These are phyloP conservation scores for Apis dorsata DNA, from an alignment of 1,140 invertebrate species.

Conservation along the genomic window DNA sequence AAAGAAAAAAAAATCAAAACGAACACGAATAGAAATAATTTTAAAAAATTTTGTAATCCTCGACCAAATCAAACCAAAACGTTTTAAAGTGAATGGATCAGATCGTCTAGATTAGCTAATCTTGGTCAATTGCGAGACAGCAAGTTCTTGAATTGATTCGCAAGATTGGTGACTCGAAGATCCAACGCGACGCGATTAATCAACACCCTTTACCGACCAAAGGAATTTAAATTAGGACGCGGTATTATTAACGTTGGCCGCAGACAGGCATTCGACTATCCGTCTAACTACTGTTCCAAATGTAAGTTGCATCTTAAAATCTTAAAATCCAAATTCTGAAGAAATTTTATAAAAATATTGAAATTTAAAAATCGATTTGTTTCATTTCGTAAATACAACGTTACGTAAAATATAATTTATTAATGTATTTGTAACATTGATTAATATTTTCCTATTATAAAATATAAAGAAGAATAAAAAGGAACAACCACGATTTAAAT, in stretches of 20 bases:
- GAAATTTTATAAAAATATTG: not conserved
- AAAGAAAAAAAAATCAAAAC: too few species aligned
- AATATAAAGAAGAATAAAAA: not conserved
- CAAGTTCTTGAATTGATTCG: not conserved
- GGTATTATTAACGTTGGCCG: slow-evolving; percentile 55
- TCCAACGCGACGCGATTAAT: slow-evolving; percentile 39
- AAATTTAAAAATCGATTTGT: not conserved
- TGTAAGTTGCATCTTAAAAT: slow-evolving; percentile 55
- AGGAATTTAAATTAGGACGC: slow-evolving; percentile 62
- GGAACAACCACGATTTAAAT: not conserved
- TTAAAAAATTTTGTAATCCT: too few species aligned
- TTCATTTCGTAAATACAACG: too few species aligned
- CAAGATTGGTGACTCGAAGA: not conserved
- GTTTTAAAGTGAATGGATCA: too few species aligned
- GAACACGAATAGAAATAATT: too few species aligned
- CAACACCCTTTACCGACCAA: slow-evolving; percentile 56
- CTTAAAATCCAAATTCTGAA: too few species aligned
- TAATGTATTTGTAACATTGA: too few species aligned
- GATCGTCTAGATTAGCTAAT: too few species aligned
- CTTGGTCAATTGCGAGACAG: not conserved
- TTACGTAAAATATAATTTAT: too few species aligned
- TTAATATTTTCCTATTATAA: too few species aligned
- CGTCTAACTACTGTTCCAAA: slow-evolving; percentile 25
- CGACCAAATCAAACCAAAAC: too few species aligned
- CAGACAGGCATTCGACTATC: slow-evolving; percentile 23